Evolutionary conservation across 2,797 vertebrate genomes (phyloP), one percentile per base, ranked within the genome.

Genomic region (Pipistrellus pygmaeus): DNA sequence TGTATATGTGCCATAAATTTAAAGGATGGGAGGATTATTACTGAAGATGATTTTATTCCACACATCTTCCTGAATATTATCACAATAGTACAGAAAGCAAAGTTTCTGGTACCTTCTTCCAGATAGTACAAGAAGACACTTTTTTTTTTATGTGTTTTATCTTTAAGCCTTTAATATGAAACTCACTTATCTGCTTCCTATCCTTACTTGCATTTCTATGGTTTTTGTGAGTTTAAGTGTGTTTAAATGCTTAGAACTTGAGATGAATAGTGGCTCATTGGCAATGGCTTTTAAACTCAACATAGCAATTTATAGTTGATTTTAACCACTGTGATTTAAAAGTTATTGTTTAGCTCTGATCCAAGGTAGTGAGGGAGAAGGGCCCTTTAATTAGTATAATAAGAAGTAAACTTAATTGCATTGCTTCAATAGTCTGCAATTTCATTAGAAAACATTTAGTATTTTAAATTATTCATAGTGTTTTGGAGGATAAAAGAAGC

Each of bases 1-100:
- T 48, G 12, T 30, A 66, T 35, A 68, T 32, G 14, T 41, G 48
- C 46, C 57, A 90, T 89, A 88, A 89, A 95, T 91, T 85, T 94
- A 72, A 85, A 91, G 44, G 35, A 53, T 66, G 12, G n/a, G 78
- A 86, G 13, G 53, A 93, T 91, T 78, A 46, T 62, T 93, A 62
- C 44, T 71, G 48, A 86, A 73, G 76, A 66, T 3, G 4, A 71
- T 21, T 77, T 95, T 81, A 71, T 51, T 41, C 10, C 80, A 35
- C 27, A 46, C 20, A 64, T 68, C 38, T 83, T 85, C n/a, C 57
- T 62, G 23, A 77, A 48, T 32, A 55, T 15, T 51, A 41, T 44
- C n/a, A 35, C 53, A 69, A 2, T 21, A 46, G 15, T 46, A 55
- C 6, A 75, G 41, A 84, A 76, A 81, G 48, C 12, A 86, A 60